Base-by-base conservation (phyloP, 2,888 invertebrate species). In the Biston stratarius region DNA sequence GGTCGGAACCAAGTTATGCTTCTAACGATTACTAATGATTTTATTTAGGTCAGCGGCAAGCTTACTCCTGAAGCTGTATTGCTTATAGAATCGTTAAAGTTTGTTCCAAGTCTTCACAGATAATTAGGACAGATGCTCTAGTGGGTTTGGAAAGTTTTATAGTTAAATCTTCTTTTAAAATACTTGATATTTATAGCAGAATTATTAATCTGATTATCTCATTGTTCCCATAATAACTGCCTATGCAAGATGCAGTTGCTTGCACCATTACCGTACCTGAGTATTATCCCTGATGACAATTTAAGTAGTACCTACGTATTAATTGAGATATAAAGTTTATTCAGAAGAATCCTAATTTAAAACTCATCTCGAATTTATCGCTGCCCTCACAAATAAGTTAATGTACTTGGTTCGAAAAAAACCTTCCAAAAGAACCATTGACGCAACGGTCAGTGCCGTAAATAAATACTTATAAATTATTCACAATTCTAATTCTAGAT, bases 21-120 rank as follows among this genome's bases (percentile, higher is more conserved):
- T 75, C 80, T 87, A 86, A 87, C 85, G 84, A 85, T 86, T 84
- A 86, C 87, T 88, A 88, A 88, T 87, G 85, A 86, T 84, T 76
- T 78, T 75, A 79, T 78, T 70, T 68, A 71, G 70, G 75, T 70
- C 73, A 73, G 68, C 49, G n/a, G 15, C 6, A 36, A 51, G 36
- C 36, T 14, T 36, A n/a, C 24, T 48, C 12, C 6, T 48, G 38
- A 51, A 34, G 11, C 15, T 49, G 11, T 36, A 11, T 24, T 8
- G 48, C 33, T 45, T 57, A 45, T 38, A 14, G 7, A 5, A 3
- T n/a, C 34, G 34, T 3, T 14, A 9, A 38, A 53, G 52, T 53
- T 53, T 38, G 10, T 15, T 40, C 38, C 10, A 8, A 14, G 0
- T 3, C 11, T 38, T 53, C 6, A 8, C 12, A 7, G 10, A 53